Conservation (phyloP, 2,797 vertebrate genomes). For the Siniperca obscura region DNA sequence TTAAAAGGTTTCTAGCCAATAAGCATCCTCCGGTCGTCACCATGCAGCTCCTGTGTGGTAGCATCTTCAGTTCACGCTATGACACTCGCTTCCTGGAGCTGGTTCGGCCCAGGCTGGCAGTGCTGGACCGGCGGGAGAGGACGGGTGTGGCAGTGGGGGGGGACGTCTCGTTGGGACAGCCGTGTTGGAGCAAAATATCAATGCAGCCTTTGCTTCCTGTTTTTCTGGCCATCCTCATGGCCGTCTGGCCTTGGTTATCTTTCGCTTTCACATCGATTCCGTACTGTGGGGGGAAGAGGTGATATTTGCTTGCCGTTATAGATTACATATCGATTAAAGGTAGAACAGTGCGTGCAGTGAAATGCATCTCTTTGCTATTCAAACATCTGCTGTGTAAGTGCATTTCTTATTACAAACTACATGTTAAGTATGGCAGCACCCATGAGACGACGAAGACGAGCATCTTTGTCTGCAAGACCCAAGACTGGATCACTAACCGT, state of each 20-base stretch:
- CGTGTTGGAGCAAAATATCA: slow-evolving; percentile 93
- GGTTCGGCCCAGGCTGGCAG: slow-evolving; percentile 90
- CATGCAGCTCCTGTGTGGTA: background rate
- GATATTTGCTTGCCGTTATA: background rate
- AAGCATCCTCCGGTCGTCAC: background rate
- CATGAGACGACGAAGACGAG: background rate
- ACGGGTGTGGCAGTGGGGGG: slow-evolving; percentile 86
- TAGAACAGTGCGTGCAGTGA: background rate
- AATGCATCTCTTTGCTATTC: background rate
- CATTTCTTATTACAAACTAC: background rate
- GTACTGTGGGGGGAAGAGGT: slow-evolving; percentile 80
- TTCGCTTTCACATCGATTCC: slow-evolving; percentile 91
- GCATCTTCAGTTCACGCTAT: slow-evolving; percentile 62
- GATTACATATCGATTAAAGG: background rate
- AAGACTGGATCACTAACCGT: background rate
- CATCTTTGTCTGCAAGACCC: background rate
- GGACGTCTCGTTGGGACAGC: slow-evolving; percentile 89
- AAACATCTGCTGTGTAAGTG: background rate
- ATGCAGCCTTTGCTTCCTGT: slow-evolving; percentile 91
- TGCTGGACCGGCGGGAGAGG: slow-evolving; percentile 92
- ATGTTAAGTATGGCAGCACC: background rate
- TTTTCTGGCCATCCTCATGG: slow-evolving; percentile 89
- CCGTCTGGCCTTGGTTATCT: slow-evolving; percentile 89
- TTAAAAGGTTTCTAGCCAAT: background rate
- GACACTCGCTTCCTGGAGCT: slow-evolving; percentile 86